Percentiles rank a stretch among this genome's conserved stretches.
phyloP scores from a whole-genome alignment of 2,888 invertebrate genomes.

The Linnaemya tessellans region DNA sequence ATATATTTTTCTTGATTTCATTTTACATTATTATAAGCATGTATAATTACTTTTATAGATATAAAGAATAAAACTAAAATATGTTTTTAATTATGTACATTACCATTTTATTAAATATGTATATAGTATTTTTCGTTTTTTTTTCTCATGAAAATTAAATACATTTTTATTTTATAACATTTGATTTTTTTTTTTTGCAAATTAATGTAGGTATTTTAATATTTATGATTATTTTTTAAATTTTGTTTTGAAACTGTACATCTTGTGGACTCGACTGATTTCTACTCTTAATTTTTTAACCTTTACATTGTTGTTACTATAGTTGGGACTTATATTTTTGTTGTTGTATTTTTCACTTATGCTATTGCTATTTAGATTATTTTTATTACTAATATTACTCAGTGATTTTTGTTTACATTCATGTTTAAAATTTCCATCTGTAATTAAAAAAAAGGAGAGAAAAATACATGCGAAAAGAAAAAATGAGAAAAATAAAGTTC shows the following conservation, averaged over 20 bases:
- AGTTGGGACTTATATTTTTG: conserved; percentile 64
- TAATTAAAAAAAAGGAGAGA: conserved; percentile 75
- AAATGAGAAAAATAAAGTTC: conserved; percentile 71
- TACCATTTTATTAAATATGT: conserved; percentile 51
- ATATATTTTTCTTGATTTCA: conserved; percentile 40
- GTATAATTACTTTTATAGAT: conserved; percentile 12
- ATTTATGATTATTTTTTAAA: conserved; percentile 31
- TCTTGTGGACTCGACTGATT: conserved; percentile 80
- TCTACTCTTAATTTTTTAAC: conserved; percentile 81
- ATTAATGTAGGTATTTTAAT: conserved; percentile 30
- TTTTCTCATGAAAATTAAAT: conserved; percentile 44
- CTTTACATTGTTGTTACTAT: conserved; percentile 74
- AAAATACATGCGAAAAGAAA: conserved; percentile 67
- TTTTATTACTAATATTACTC: conserved; percentile 66
- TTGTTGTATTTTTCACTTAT: conserved; percentile 69
- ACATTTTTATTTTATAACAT: conserved; percentile 53
- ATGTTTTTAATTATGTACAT: conserved; percentile 65
- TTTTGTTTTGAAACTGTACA: conserved; percentile 77
- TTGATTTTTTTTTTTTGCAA: conserved; percentile 42
- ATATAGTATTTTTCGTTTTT: conserved; percentile 9
- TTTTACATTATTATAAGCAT: conserved; percentile 23
- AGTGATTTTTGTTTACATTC: conserved; percentile 77
- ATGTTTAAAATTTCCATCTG: conserved; percentile 80
- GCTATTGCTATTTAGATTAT: conserved; percentile 65
- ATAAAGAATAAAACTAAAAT: conserved; percentile 52